phyloP scores from a whole-genome alignment of 2,797 vertebrate species.

The Bradypodion ventrale region DNA sequence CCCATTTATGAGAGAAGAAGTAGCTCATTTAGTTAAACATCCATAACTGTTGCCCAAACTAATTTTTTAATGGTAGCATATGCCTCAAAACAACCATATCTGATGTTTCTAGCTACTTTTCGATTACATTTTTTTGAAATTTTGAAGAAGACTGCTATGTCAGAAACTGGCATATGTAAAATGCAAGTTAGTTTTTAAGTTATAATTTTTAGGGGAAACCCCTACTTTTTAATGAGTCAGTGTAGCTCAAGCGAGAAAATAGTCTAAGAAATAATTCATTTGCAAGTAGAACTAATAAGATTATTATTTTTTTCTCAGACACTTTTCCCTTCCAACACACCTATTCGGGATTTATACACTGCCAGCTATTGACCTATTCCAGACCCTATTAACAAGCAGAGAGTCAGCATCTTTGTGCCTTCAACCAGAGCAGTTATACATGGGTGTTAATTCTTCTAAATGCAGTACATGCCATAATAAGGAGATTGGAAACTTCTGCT shows the following conservation, averaged over 20 bases:
- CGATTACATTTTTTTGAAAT: conserved; percentile 35
- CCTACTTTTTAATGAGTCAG: conserved; percentile 45
- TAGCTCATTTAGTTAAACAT: neutral
- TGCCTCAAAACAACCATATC: neutral
- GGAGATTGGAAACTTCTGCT: conserved; percentile 29
- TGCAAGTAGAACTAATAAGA: conserved; percentile 39
- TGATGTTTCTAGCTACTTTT: neutral
- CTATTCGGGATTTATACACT: conserved; percentile 26
- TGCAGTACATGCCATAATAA: conserved; percentile 6
- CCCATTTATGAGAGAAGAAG: neutral
- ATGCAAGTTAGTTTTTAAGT: neutral
- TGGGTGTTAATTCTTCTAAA: neutral
- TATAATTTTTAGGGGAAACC: conserved; percentile 25
- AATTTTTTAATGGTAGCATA: neutral
- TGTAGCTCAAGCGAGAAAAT: conserved; percentile 13
- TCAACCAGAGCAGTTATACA: neutral
- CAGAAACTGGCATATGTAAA: conserved; percentile 8
- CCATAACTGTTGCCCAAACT: neutral
- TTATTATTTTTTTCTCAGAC: conserved; percentile 3
- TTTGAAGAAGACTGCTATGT: conserved; percentile 40
- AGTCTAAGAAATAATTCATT: conserved; percentile 47
- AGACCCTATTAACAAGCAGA: conserved; percentile 7
- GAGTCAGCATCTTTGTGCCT: conserved; percentile 34
- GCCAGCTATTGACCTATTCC: conserved; percentile 35
- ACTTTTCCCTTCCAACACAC: conserved; percentile 33